phyloP scores from a whole-genome alignment of 1,140 invertebrate species.

The Drosophila biarmipes region DNA sequence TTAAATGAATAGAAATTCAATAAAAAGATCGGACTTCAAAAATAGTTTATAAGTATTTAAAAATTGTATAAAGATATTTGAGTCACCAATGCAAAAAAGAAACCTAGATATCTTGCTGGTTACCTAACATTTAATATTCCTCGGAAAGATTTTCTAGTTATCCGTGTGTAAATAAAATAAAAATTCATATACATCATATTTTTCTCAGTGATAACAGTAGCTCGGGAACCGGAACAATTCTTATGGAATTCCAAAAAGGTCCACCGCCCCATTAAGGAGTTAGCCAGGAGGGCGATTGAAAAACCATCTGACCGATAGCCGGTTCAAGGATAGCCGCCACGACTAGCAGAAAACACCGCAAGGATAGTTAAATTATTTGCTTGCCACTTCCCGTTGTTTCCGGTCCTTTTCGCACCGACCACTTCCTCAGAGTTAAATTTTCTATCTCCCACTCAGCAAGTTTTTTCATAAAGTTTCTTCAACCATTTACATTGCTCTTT shows the following conservation, averaged over 20 bases:
- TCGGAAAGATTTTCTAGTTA: too few species aligned
- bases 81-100: too few species aligned
- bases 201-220: not conserved
- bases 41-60: too few species aligned
- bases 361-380: constrained; percentile 64
- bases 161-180: too few species aligned
- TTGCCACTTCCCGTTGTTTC: constrained; percentile 27
- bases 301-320: constrained; percentile 29
- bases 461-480: constrained; percentile 29
- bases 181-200: too few species aligned
- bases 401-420: constrained; percentile 6
- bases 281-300: constrained; percentile 42
- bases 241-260: constrained; percentile 59
- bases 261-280: constrained; percentile 21
- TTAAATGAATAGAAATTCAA: too few species aligned
- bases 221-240: constrained; percentile 48
- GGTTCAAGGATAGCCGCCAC: constrained; percentile 18
- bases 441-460: not conserved
- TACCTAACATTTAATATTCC: too few species aligned
- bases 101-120: too few species aligned
- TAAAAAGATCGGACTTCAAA: too few species aligned
- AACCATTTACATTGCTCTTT: constrained; percentile 16
- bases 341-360: constrained; percentile 42
- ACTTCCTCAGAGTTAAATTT: constrained; percentile 6
- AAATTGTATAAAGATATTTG: too few species aligned